These are phyloP conservation scores for Platanista minor DNA, from an alignment of 2,113 vertebrate genomes.

Conservation along the genomic window DNA sequence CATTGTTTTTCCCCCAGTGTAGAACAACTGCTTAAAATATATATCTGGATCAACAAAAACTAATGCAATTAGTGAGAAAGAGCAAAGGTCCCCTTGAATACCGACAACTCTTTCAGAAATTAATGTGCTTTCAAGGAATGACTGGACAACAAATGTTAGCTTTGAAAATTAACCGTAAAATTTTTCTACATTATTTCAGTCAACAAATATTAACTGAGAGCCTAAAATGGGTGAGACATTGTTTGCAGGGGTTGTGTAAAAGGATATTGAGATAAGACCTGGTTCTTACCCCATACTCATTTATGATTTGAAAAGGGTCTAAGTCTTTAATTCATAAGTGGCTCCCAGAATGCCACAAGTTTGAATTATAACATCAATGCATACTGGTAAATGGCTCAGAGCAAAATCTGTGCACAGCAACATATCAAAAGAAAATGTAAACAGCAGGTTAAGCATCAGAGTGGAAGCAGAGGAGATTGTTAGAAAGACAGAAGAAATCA, in stretches of 20 bases:
- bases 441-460: background rate
- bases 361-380: background rate
- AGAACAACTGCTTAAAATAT: constrained; percentile 51
- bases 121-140: constrained; percentile 7
- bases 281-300: background rate
- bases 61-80: background rate
- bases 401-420: constrained; percentile 8
- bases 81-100: background rate
- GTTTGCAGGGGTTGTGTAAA: background rate
- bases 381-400: background rate
- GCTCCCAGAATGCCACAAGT: background rate
- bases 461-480: background rate
- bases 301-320: background rate
- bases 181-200: background rate
- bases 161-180: background rate
- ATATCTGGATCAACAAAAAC: background rate
- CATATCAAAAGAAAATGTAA: background rate
- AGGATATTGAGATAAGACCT: background rate
- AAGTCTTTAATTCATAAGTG: background rate
- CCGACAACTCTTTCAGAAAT: background rate
- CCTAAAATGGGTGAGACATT: background rate
- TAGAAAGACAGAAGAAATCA: background rate
- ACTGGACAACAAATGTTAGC: background rate
- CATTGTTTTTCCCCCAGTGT: constrained; percentile 38
- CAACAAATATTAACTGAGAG: background rate